These are phyloP conservation scores for Eumerus sabulonum DNA, from an alignment of 2,888 invertebrate species.

Conservation along the genomic window DNA sequence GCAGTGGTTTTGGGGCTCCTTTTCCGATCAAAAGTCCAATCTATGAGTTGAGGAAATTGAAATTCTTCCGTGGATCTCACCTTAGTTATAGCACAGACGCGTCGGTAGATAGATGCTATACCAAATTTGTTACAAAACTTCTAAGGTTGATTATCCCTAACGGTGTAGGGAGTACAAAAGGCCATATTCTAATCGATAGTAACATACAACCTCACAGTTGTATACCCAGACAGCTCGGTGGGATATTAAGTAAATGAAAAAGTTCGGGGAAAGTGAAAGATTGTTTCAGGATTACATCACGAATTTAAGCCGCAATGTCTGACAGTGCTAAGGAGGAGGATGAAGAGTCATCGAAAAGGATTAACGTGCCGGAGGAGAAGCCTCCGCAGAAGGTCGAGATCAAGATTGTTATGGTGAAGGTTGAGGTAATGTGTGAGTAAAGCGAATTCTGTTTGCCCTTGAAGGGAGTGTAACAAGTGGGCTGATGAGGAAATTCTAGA, in stretches of 20 bases:
- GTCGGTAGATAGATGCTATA: slow-evolving; percentile 54
- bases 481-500: neutral
- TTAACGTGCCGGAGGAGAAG: slow-evolving; percentile 17
- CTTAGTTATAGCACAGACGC: slow-evolving; percentile 58
- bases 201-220: too few relatives aligned
- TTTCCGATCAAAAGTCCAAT: slow-evolving; percentile 34
- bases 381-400: slow-evolving; percentile 48
- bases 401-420: slow-evolving; percentile 54
- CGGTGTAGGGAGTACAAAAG: neutral
- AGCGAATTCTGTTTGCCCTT: neutral
- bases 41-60: slow-evolving; percentile 11
- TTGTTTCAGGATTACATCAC: slow-evolving; percentile 39
- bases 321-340: slow-evolving; percentile 43
- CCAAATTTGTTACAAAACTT: slow-evolving; percentile 20
- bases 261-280: neutral
- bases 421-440: slow-evolving; percentile 46
- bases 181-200: too few relatives aligned
- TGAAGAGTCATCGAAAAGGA: slow-evolving; percentile 33
- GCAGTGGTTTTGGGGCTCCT: slow-evolving; percentile 57
- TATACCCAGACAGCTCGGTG: slow-evolving; percentile 2
- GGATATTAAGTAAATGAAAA: too few relatives aligned
- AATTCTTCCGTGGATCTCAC: slow-evolving; percentile 35
- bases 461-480: too few relatives aligned
- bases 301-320: slow-evolving; percentile 29
- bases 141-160: neutral